Evolutionary conservation across 2,888 invertebrate species (phyloP).

Genomic region (Aquatica leii): DNA sequence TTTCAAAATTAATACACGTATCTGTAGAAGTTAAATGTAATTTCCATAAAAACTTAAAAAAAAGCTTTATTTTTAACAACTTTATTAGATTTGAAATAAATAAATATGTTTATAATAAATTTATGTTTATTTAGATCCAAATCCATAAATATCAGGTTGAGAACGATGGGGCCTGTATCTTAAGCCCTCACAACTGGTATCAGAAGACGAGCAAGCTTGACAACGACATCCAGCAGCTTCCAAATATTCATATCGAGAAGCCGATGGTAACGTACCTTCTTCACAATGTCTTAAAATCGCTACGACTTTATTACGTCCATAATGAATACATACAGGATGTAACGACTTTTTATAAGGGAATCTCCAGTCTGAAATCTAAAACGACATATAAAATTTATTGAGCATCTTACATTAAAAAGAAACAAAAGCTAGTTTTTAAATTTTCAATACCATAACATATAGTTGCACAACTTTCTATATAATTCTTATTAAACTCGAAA

Average conservation of each 20-base stretch:
- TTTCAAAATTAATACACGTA: too few relatives aligned
- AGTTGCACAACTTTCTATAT: too few relatives aligned
- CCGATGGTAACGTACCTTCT: constrained; percentile 72
- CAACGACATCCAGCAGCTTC: constrained; percentile 84
- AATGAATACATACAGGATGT: constrained; percentile 88
- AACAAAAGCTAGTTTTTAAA: too few relatives aligned
- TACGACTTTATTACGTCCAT: constrained; percentile 70
- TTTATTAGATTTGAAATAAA: too few relatives aligned
- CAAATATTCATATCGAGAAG: constrained; percentile 77
- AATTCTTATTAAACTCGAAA: too few relatives aligned
- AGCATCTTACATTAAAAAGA: too few relatives aligned
- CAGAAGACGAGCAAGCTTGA: constrained; percentile 71
- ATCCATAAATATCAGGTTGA: constrained; percentile 53
- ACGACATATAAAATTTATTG: constrained; percentile 23
- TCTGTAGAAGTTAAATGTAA: too few relatives aligned
- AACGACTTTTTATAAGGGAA: constrained; percentile 87
- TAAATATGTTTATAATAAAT: neutral
- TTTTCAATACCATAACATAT: neutral
- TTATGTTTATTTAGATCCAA: constrained; percentile 30
- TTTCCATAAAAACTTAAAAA: too few relatives aligned
- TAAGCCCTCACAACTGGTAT: constrained; percentile 76
- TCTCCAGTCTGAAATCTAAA: constrained; percentile 84
- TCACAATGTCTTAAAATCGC: constrained; percentile 78
- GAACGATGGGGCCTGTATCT: constrained; percentile 63
- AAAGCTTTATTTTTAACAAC: too few relatives aligned